Conservation (phyloP, 2,888 invertebrate genomes). For the Allolobophora icterica region DNA sequence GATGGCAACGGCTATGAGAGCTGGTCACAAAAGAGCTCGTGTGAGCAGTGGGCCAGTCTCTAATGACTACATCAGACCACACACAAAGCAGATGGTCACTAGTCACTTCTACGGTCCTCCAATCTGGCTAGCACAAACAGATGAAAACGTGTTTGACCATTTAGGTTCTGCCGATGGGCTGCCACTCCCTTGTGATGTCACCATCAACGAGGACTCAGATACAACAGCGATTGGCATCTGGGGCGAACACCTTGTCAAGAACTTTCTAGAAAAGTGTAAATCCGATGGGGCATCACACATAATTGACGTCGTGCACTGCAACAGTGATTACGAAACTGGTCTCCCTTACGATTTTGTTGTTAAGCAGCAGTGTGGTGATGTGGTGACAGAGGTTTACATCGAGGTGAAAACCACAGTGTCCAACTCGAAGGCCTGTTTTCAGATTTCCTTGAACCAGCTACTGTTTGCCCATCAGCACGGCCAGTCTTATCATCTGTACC, state of each 20-base stretch:
- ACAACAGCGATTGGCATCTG: slow-evolving; percentile 53
- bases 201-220: slow-evolving; percentile 40
- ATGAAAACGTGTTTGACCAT: slow-evolving; percentile 55
- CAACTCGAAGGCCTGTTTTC: slow-evolving; percentile 57
- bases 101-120: slow-evolving; percentile 47
- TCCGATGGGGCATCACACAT: slow-evolving; percentile 28
- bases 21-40: slow-evolving; percentile 30
- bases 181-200: slow-evolving; percentile 34
- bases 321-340: slow-evolving; percentile 53
- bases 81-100: not conserved
- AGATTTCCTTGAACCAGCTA: slow-evolving; percentile 59
- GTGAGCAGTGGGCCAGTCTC: not conserved
- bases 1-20: not conserved
- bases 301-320: slow-evolving; percentile 53
- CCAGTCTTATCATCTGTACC: slow-evolving; percentile 58
- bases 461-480: slow-evolving; percentile 56
- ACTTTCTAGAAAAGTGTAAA: slow-evolving; percentile 50
- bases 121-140: slow-evolving; percentile 52
- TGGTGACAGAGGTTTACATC: slow-evolving; percentile 45
- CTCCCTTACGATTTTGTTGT: slow-evolving; percentile 60
- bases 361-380: slow-evolving; percentile 37
- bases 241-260: slow-evolving; percentile 59
- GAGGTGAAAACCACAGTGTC: slow-evolving; percentile 58
- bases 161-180: slow-evolving; percentile 51
- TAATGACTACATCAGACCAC: slow-evolving; percentile 12